A percentile compares a stretch with the other conserved stretches of the same genome.
These are phyloP conservation scores for Cryptotis parvus DNA, from an alignment of 2,113 vertebrate genomes.

Conservation along the genomic window DNA sequence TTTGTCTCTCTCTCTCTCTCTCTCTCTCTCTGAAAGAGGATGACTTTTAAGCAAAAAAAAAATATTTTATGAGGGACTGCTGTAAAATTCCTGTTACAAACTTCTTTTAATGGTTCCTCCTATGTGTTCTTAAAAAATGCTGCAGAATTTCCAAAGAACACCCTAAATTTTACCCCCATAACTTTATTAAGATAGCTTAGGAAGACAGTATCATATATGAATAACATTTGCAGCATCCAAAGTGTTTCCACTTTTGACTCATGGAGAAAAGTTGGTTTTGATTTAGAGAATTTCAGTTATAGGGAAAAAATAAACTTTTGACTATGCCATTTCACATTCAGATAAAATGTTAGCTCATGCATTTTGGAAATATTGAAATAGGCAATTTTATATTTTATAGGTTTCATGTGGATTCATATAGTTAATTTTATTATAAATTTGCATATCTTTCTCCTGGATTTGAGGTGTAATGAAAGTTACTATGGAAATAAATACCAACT, in stretches of 20 bases:
- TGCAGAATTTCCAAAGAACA: neutral
- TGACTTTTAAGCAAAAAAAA: neutral
- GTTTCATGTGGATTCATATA: neutral
- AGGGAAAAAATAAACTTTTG: constrained; percentile 45
- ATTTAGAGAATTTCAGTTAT: constrained; percentile 67
- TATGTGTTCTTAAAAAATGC: neutral
- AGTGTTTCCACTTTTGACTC: constrained; percentile 39
- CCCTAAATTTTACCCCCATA: neutral
- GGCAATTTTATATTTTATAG: constrained; percentile 43
- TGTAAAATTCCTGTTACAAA: neutral
- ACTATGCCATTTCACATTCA: too few species aligned
- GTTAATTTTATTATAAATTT: constrained; percentile 5
- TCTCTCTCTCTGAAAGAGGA: too few species aligned
- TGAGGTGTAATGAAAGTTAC: neutral
- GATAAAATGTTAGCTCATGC: too few species aligned
- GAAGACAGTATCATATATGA: neutral
- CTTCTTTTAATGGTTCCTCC: neutral
- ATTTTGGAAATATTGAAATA: neutral
- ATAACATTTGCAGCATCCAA: constrained; percentile 13
- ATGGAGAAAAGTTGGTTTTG: constrained; percentile 58
- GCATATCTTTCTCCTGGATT: neutral
- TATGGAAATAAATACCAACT: neutral
- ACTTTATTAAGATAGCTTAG: neutral
- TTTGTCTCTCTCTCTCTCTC: too few species aligned
- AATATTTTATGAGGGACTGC: neutral